Percentiles rank a stretch among this genome's conserved stretches.
These are phyloP conservation scores for Branchipolynoe longqiensis DNA, from an alignment of 2,888 invertebrate species.

Conservation along the genomic window DNA sequence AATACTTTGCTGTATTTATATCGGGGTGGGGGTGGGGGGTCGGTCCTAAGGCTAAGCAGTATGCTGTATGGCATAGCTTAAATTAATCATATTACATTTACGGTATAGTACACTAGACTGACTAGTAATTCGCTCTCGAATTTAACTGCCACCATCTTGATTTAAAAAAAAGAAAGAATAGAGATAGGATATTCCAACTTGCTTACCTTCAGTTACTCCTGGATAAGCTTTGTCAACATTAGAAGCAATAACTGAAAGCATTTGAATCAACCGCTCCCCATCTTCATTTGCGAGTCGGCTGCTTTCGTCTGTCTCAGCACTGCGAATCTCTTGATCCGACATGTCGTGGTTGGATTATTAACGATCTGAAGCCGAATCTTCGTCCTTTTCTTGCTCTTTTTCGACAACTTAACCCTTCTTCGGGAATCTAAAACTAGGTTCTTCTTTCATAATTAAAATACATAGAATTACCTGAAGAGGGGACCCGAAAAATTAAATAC, in stretches of 20 bases:
- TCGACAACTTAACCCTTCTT: not conserved
- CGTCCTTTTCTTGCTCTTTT: not conserved
- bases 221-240: slow-evolving; percentile 34
- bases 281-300: slow-evolving; percentile 3
- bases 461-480: not conserved
- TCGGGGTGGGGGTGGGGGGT: no score
- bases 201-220: not conserved
- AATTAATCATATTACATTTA: no score
- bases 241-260: slow-evolving; percentile 46
- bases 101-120: no score
- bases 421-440: not conserved
- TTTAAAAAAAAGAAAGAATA: no score
- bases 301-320: slow-evolving; percentile 42
- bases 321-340: slow-evolving; percentile 40
- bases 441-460: not conserved
- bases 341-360: slow-evolving; percentile 10
- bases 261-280: slow-evolving; percentile 52
- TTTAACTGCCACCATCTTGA: no score
- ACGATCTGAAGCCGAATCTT: not conserved
- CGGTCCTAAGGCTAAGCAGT: no score
- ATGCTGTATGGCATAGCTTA: no score
- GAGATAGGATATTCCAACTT: no score
- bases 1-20: no score
- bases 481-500: slow-evolving; percentile 3
- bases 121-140: no score